Evolutionary conservation across 2,888 invertebrate genomes (phyloP), one percentile per base, ranked within the genome.

Genomic region (Tethea ocularis): DNA sequence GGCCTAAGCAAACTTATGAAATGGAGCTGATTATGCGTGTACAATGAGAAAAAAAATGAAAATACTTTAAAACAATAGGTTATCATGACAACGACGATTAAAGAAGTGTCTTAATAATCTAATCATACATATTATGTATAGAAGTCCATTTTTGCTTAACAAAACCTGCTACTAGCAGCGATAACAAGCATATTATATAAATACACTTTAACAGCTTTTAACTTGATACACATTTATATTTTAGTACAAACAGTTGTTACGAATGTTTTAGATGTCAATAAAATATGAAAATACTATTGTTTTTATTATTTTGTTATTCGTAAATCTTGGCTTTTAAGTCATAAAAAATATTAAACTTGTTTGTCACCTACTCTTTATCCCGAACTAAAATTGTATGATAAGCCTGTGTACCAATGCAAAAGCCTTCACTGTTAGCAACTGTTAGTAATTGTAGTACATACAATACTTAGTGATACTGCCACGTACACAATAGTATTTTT

Each of bases 201-300:
- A 73, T 80, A 87, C 84, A 87, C 82, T 82, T 86, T 89, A 90
- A 89, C 88, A 83, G 89, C 90, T 89, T 84, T 74, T 91, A 89
- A 86, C 85, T 84, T 85, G 83, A 86, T 82, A 89, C 90, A 91
- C 89, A 84, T 89, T 90, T 90, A 90, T 90, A 91, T 91, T 89
- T 91, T 92, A 92, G 91, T 92, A 91, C 91, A 91, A 92, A 91
- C 87, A 88, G 86, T 89, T 91, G 91, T 90, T 91, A 91, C 80
- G 82, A 89, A 89, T 84, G 84, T 89, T 89, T 88, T 91, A 92
- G 91, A 91, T 91, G 91, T 91, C 90, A 93, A 91, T 92, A 92
- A 92, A 92, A 84, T 72, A 75, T 78, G 77, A 83, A 85, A 87
- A 80, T 78, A 73, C 59, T 59, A 54, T 68, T 71, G 61, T 76